Conservation (phyloP, 2,888 invertebrate species). For the Polia nebulosa region DNA sequence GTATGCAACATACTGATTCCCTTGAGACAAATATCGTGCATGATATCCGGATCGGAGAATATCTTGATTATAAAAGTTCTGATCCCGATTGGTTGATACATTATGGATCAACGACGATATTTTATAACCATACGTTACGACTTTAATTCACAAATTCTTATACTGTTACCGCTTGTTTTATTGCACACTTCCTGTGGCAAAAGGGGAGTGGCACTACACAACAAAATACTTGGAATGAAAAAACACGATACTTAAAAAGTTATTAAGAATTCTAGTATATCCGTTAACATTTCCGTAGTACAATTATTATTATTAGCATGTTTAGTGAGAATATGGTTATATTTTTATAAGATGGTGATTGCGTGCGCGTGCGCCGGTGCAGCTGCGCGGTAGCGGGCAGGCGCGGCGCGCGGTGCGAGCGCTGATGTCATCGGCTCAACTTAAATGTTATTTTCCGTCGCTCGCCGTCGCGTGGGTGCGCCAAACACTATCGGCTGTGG, state of each 20-base stretch:
- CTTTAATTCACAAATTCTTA: slow-evolving; percentile 22
- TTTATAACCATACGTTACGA: slow-evolving; percentile 29
- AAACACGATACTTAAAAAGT: slow-evolving; percentile 19
- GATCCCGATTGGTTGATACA: not conserved
- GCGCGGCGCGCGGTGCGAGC: slow-evolving; percentile 75
- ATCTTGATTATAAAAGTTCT: not conserved
- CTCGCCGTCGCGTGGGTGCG: slow-evolving; percentile 85
- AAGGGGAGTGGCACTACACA: slow-evolving; percentile 43
- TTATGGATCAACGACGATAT: not conserved
- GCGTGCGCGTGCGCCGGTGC: slow-evolving; percentile 75
- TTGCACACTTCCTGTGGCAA: slow-evolving; percentile 44
- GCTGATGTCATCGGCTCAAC: slow-evolving; percentile 89
- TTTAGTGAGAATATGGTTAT: slow-evolving; percentile 50
- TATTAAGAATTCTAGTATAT: slow-evolving; percentile 21
- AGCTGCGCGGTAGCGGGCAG: slow-evolving; percentile 84
- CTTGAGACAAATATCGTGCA: not conserved
- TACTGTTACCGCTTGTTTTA: slow-evolving; percentile 42
- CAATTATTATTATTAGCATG: slow-evolving; percentile 49
- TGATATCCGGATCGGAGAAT: not conserved
- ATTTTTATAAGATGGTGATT: slow-evolving; percentile 67
- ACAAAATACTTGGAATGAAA: slow-evolving; percentile 44
- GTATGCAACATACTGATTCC: not conserved
- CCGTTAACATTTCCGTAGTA: slow-evolving; percentile 40
- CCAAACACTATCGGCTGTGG: slow-evolving; percentile 77
- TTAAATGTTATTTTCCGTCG: slow-evolving; percentile 89